Evolutionary conservation across 2,888 invertebrate species (phyloP), one percentile per base, ranked within the genome.

Genomic region (Hetaerina titia): DNA sequence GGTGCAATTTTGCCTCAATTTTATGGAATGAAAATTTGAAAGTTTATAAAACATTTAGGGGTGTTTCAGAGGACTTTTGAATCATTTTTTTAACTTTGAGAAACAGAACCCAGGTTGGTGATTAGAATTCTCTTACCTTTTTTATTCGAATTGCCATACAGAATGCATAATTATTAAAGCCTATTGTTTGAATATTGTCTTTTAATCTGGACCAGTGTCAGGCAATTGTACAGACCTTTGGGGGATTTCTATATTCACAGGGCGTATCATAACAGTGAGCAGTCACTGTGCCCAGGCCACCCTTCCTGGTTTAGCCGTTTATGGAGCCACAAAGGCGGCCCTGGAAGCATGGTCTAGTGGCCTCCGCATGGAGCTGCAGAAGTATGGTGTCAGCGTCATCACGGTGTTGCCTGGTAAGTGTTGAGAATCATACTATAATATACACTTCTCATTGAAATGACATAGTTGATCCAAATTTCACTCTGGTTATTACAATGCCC

Each of bases 311-410:
- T 97, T 99, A 95, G 97, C 98, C 0, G 97, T 98, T 0, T 99
- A 99, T 96, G 98, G 98, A 31, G 98, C 98, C 0, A 98, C 98
- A 22, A 99, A 99, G 97, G 98, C 98, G 0, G 99, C 98, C 0
- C 96, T 99, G 7, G 96, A 98, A 90, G 98, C 98, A 1, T 98
- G 98, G 98, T 98, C 98, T 22, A 98, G 98, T 95, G 97, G 98
- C 11, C 96, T 99, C 58, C 97, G 99, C 94, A 97, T 98, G 31
- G 99, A 99, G 97, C 97, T 98, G 96, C 96, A 97, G 56, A 98
- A 98, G 96, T 98, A 98, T 96, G 98, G 98, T n/a, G 97, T 99
- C 94, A 97, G 97, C 94, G 98, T 98, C 81, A 97, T 98, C 0
- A 97, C 97, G 95, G 98, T 99, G 96, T 97, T 98, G 95, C 99